Percentiles rank a stretch among this genome's conserved stretches.
Evolutionary conservation across 2,797 vertebrate genomes (phyloP).

Genomic region (Falco berigora): DNA sequence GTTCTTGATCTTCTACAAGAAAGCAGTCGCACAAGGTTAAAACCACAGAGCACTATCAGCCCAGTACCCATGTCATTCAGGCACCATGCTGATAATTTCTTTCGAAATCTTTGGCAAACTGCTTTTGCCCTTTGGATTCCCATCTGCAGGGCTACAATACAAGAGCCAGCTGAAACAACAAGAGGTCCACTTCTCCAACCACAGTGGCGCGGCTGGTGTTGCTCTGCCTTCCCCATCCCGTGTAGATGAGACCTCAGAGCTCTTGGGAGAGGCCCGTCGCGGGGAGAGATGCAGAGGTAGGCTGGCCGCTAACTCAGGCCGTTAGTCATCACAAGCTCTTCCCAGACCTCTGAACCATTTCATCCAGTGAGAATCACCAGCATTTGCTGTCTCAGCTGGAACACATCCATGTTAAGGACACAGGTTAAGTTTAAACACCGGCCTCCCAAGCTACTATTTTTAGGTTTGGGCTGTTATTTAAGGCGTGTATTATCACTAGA

Average conservation of each 20-base stretch:
- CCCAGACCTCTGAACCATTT: background rate
- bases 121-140: background rate
- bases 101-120: background rate
- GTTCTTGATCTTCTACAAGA: background rate
- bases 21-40: background rate
- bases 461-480: slow-evolving; percentile 17
- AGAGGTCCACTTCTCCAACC: background rate
- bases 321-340: background rate
- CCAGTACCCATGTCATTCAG: background rate
- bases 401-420: background rate
- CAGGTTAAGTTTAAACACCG: background rate
- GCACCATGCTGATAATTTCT: background rate
- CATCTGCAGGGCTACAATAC: background rate
- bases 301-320: background rate
- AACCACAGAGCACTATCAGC: background rate
- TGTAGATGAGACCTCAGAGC: background rate
- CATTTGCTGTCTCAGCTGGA: background rate
- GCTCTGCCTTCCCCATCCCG: background rate
- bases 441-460: slow-evolving; percentile 25
- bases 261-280: background rate
- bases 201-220: background rate
- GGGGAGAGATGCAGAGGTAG: background rate
- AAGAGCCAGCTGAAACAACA: background rate
- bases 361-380: background rate
- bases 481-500: background rate